Evolutionary conservation across 2,113 vertebrate genomes (phyloP).

Genomic region (Xyrauchen texanus): DNA sequence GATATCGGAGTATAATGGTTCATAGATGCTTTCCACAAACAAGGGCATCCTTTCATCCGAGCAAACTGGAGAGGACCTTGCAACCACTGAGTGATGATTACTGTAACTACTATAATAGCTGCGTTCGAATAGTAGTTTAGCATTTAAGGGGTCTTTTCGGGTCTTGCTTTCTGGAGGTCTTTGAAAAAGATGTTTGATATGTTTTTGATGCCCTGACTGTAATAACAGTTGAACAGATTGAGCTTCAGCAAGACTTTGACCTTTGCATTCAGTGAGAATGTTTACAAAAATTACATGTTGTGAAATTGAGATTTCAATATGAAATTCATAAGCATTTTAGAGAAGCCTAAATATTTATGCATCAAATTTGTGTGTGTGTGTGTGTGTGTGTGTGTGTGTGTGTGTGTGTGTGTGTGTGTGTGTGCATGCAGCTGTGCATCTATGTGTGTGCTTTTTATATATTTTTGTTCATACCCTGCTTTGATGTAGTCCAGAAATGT

Average conservation of each 20-base stretch:
- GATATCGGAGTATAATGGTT: too few relatives aligned
- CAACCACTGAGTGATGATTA: constrained; percentile 33
- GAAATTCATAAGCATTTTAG: neutral
- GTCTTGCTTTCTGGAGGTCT: neutral
- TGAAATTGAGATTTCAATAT: neutral
- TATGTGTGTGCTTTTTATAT: too few relatives aligned
- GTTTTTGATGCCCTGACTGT: constrained; percentile 13
- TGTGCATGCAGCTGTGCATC: neutral
- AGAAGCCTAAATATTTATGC: neutral
- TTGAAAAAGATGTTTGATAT: neutral
- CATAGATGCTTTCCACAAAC: constrained; percentile 32
- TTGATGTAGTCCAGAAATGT: constrained; percentile 96
- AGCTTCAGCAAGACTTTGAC: constrained; percentile 12
- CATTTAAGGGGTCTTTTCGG: neutral
- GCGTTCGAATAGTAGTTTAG: constrained; percentile 31
- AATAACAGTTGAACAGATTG: constrained; percentile 2
- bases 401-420: neutral
- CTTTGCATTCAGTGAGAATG: neutral
- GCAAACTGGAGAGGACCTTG: constrained; percentile 36
- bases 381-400: neutral
- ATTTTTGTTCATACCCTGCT: constrained; percentile 83
- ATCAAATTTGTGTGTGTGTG: neutral
- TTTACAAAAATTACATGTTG: constrained; percentile 10
- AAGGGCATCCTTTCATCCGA: constrained; percentile 41
- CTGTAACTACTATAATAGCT: constrained; percentile 21